phyloP scores from a whole-genome alignment of 2,113 vertebrate genomes.

The Aptenodytes patagonicus region DNA sequence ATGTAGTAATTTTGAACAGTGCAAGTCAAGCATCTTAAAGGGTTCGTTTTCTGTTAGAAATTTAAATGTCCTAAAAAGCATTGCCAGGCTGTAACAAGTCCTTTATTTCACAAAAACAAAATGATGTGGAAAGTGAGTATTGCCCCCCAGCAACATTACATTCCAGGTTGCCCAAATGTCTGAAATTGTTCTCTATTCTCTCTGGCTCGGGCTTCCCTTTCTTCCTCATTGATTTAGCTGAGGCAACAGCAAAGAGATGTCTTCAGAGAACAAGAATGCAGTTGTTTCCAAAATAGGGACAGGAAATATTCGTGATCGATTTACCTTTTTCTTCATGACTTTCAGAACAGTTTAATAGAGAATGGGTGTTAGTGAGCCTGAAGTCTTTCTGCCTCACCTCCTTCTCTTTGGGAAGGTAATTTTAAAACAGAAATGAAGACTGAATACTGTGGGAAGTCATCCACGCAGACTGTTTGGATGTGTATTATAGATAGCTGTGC shows the following conservation, averaged over 20 bases:
- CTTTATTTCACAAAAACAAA: constrained; percentile 2
- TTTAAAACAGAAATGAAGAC: background rate
- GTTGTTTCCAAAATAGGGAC: background rate
- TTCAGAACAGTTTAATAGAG: background rate
- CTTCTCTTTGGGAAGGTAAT: background rate
- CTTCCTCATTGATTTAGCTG: background rate
- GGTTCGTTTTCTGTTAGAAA: constrained; percentile 28
- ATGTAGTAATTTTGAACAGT: background rate
- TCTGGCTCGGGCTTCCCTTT: background rate
- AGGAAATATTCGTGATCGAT: background rate
- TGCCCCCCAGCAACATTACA: background rate
- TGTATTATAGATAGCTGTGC: background rate
- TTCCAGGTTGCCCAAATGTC: background rate
- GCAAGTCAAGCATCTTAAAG: background rate
- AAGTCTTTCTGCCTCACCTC: background rate
- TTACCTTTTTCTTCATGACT: background rate
- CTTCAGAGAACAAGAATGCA: background rate
- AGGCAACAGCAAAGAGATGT: background rate
- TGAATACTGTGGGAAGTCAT: background rate
- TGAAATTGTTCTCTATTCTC: background rate
- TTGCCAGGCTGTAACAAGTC: constrained; percentile 21
- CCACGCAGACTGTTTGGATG: background rate
- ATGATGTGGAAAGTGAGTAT: background rate
- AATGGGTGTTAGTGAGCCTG: background rate
- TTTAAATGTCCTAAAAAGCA: background rate